Percentiles rank a stretch among this genome's conserved stretches.
These are phyloP conservation scores for Philereme transversata DNA, from an alignment of 2,888 invertebrate genomes.

Conservation along the genomic window DNA sequence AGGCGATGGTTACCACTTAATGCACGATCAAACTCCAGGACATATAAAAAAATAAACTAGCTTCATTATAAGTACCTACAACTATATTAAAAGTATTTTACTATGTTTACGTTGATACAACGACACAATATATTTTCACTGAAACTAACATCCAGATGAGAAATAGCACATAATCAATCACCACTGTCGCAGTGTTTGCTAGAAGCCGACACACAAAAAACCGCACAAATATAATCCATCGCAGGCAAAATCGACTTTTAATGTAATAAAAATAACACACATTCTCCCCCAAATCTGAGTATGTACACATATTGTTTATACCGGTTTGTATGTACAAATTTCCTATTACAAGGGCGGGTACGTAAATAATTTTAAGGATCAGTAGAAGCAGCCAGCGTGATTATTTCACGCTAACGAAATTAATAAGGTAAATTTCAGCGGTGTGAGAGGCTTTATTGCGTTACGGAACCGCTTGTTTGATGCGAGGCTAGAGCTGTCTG, in stretches of 20 bases:
- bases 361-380: slow-evolving; percentile 73
- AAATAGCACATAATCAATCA: slow-evolving; percentile 34
- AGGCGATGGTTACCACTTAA: no score
- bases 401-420: slow-evolving; percentile 74
- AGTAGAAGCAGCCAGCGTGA: slow-evolving; percentile 63
- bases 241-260: slow-evolving; percentile 30
- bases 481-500: slow-evolving; percentile 46
- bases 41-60: no score
- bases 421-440: slow-evolving; percentile 72
- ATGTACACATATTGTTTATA: slow-evolving; percentile 32
- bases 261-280: slow-evolving; percentile 32
- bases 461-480: slow-evolving; percentile 64
- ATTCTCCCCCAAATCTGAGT: slow-evolving; percentile 24
- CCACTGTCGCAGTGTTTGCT: slow-evolving; percentile 30
- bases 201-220: slow-evolving; percentile 25
- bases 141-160: slow-evolving; percentile 31
- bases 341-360: slow-evolving; percentile 50
- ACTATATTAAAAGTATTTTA: neutral
- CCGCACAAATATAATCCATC: slow-evolving; percentile 25
- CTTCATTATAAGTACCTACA: no score
- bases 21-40: no score
- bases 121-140: slow-evolving; percentile 14
- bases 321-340: slow-evolving; percentile 38
- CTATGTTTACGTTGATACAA: neutral
- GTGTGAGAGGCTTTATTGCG: slow-evolving; percentile 61